Percentiles rank a stretch among this genome's conserved stretches.
Conservation (phyloP, 2,113 vertebrate species). For the Erythrocercus mccallii region DNA sequence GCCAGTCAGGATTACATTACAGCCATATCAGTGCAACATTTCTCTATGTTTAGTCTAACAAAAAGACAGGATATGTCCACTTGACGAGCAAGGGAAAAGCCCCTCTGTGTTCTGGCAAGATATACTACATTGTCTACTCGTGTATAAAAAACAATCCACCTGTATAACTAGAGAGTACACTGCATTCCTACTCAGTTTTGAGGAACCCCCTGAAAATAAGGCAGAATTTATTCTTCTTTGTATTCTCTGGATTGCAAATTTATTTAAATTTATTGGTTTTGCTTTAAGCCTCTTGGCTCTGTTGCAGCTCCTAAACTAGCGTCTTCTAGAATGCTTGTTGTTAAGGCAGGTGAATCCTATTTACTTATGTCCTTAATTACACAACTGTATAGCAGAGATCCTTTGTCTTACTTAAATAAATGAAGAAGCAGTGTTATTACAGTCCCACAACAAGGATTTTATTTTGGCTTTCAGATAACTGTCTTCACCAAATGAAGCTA, state of each 20-base stretch:
- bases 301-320: not conserved
- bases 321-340: not conserved
- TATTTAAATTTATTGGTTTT: not conserved
- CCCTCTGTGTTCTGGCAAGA: not conserved
- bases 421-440: not conserved
- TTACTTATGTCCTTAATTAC: not conserved
- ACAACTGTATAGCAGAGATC: not conserved
- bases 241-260: not conserved
- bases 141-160: not conserved
- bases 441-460: not conserved
- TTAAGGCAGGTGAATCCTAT: not conserved
- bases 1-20: not conserved
- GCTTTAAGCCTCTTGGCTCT: not conserved
- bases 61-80: not conserved
- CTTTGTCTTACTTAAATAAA: not conserved
- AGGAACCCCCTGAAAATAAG: not conserved
- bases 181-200: not conserved
- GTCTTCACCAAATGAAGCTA: not conserved
- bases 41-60: not conserved
- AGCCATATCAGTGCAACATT: not conserved
- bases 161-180: not conserved
- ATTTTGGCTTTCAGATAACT: not conserved
- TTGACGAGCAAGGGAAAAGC: not conserved
- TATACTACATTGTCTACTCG: not conserved
- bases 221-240: not conserved